Percentiles rank a stretch among this genome's conserved stretches.
Conservation (phyloP, 2,113 vertebrate species). For the Sorex fumeus region DNA sequence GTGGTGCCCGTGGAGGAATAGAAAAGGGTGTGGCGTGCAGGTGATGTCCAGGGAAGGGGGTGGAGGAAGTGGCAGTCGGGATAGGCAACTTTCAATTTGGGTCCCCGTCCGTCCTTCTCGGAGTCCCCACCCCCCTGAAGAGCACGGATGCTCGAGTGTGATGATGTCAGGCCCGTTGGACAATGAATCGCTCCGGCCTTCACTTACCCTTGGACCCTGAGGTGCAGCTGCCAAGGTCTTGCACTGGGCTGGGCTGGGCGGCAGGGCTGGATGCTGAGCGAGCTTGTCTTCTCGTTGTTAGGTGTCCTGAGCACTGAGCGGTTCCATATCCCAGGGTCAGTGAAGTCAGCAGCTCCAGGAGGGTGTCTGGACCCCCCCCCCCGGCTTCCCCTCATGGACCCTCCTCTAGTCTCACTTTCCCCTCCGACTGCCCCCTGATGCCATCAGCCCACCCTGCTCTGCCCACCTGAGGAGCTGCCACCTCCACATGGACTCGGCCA, state of each 20-base stretch:
- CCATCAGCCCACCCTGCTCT: conserved; percentile 44
- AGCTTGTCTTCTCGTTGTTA: conserved; percentile 65
- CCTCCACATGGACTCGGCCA: conserved; percentile 16
- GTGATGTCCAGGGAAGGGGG: conserved; percentile 71
- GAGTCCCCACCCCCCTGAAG: no score
- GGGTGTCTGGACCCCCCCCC: background rate
- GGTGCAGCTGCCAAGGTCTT: background rate
- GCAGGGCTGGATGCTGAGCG: conserved; percentile 24
- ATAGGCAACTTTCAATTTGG: conserved; percentile 8
- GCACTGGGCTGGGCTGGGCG: background rate
- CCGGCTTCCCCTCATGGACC: background rate
- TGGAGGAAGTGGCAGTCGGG: background rate
- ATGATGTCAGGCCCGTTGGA: background rate
- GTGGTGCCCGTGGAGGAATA: conserved; percentile 94
- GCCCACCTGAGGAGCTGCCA: conserved; percentile 8
- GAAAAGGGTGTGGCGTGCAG: conserved; percentile 68
- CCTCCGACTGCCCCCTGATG: background rate
- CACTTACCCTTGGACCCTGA: background rate
- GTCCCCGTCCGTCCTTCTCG: background rate
- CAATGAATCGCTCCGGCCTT: conserved; percentile 27
- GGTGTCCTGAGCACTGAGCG: conserved; percentile 59
- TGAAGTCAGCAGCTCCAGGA: conserved; percentile 32
- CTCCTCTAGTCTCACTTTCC: conserved; percentile 12
- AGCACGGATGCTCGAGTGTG: background rate
- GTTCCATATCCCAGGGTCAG: background rate